Conservation (phyloP, 2,113 vertebrate genomes). For the Proterorhinus semilunaris region DNA sequence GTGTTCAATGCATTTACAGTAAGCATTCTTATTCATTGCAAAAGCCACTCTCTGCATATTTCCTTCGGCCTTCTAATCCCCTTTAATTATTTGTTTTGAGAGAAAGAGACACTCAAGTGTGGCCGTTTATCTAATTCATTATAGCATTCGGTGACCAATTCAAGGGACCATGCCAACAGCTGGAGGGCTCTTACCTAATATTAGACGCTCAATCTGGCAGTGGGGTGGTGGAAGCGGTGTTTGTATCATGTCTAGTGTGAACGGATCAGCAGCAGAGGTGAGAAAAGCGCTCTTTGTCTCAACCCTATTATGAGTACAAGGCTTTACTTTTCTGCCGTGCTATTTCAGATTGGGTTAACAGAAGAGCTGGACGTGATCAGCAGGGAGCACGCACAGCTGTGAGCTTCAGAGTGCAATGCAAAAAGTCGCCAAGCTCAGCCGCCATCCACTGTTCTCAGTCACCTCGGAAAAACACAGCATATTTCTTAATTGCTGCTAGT, state of each 20-base stretch:
- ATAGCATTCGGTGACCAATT: neutral
- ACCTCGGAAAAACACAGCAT: slow-evolving; percentile 5
- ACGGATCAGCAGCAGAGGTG: neutral
- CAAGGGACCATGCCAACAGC: slow-evolving; percentile 11
- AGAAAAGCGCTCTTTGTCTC: slow-evolving; percentile 21
- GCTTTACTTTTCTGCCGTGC: neutral
- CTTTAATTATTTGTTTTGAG: neutral
- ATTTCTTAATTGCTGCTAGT: slow-evolving; percentile 14
- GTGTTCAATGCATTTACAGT: no score
- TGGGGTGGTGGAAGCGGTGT: slow-evolving; percentile 35
- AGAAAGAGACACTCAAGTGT: neutral
- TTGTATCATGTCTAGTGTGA: slow-evolving; percentile 36
- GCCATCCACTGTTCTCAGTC: slow-evolving; percentile 19
- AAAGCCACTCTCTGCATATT: neutral
- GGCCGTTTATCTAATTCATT: neutral
- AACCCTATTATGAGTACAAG: slow-evolving; percentile 11
- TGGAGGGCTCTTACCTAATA: slow-evolving; percentile 47
- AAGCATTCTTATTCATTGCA: no score
- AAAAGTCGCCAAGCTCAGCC: slow-evolving; percentile 31
- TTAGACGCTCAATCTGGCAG: slow-evolving; percentile 33
- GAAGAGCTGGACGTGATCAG: slow-evolving; percentile 21
- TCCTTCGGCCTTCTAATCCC: neutral
- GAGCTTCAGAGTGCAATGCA: slow-evolving; percentile 31
- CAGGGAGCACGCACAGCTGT: slow-evolving; percentile 30
- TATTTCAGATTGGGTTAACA: slow-evolving; percentile 22